These are phyloP conservation scores for Chelonia mydas DNA, from an alignment of 2,797 vertebrate genomes.

Conservation along the genomic window DNA sequence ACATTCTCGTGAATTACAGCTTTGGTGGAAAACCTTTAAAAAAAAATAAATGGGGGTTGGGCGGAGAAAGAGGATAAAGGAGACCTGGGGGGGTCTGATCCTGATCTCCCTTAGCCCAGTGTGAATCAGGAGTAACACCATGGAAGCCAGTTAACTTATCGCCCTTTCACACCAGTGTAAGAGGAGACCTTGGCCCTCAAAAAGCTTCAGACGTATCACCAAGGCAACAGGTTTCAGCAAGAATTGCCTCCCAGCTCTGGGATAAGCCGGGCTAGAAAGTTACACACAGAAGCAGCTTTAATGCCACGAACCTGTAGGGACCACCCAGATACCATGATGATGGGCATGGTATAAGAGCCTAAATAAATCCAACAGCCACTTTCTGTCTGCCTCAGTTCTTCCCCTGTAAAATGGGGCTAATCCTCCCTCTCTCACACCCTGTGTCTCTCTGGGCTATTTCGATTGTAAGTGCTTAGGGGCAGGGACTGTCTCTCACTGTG, in stretches of 20 bases:
- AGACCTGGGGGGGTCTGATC: not conserved
- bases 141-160: not conserved
- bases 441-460: not conserved
- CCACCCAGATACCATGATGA: not conserved
- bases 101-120: not conserved
- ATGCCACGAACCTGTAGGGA: not conserved
- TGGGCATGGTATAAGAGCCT: not conserved
- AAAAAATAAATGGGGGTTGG: not conserved
- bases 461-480: not conserved
- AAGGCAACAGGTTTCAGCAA: not conserved
- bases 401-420: not conserved
- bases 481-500: not conserved
- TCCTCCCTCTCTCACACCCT: not conserved
- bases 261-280: not conserved
- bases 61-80: not conserved
- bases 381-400: not conserved
- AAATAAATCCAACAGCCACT: not conserved
- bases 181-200: not conserved
- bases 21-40: not conserved
- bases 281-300: not conserved
- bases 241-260: not conserved
- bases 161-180: not conserved
- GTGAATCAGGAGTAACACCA: not conserved
- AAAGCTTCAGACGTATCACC: not conserved
- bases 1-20: not conserved